Evolutionary conservation across 2,113 vertebrate species (phyloP).

Genomic region (Chionis minor): DNA sequence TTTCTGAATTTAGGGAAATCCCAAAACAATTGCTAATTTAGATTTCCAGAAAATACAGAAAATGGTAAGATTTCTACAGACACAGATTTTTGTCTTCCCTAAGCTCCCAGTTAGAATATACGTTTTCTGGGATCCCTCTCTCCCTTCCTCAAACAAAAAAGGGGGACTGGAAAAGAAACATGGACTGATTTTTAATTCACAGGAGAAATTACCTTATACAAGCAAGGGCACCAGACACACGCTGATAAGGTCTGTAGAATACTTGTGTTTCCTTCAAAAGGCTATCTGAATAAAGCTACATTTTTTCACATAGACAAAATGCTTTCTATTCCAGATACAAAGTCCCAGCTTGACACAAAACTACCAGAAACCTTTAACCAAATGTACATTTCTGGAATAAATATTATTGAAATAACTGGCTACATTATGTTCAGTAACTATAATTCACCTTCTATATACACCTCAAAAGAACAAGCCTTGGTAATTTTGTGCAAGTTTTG

Average conservation of each 20-base stretch:
- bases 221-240: not conserved
- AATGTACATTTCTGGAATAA: not conserved
- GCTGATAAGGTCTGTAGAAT: not conserved
- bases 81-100: not conserved
- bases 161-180: not conserved
- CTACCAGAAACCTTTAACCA: not conserved
- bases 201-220: not conserved
- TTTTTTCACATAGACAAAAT: not conserved
- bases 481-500: not conserved
- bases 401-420: not conserved
- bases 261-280: not conserved
- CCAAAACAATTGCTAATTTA: not conserved
- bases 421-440: not conserved
- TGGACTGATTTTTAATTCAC: not conserved
- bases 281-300: not conserved
- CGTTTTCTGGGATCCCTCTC: not conserved
- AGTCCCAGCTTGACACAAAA: not conserved
- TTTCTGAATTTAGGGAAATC: not conserved
- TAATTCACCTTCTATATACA: not conserved
- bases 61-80: not conserved
- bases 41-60: not conserved
- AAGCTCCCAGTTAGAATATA: not conserved
- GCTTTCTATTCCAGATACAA: not conserved
- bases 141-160: not conserved
- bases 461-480: not conserved